Evolutionary conservation across 2,888 invertebrate species (phyloP).

Genomic region (Argynnis bischoffii): DNA sequence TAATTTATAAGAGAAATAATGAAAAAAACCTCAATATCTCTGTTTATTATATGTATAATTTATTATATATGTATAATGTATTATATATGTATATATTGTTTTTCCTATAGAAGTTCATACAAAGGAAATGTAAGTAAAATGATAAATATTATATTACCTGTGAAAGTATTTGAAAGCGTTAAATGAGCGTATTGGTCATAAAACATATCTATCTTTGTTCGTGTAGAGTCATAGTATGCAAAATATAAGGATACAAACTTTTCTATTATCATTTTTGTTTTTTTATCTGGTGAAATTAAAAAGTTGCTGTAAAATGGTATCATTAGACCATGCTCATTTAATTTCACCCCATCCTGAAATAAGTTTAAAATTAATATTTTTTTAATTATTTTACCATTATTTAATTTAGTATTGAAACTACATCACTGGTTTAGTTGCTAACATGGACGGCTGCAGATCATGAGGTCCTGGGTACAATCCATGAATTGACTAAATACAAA

Average conservation of each 20-base stretch:
- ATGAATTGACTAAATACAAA: too few relatives aligned
- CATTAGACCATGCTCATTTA: constrained; percentile 58
- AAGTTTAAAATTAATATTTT: neutral
- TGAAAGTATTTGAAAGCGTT: constrained; percentile 48
- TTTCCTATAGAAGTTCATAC: too few relatives aligned
- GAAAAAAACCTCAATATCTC: too few relatives aligned
- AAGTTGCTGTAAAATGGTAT: constrained; percentile 63
- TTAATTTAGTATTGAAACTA: too few relatives aligned
- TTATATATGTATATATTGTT: too few relatives aligned
- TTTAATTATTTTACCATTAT: too few relatives aligned
- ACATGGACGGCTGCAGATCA: neutral
- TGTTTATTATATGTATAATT: too few relatives aligned
- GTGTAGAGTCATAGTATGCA: constrained; percentile 55
- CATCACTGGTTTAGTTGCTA: too few relatives aligned
- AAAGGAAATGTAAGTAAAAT: neutral
- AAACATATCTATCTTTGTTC: constrained; percentile 51
- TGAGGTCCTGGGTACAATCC: too few relatives aligned
- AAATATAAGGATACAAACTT: constrained; percentile 68
- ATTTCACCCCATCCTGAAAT: constrained; percentile 65
- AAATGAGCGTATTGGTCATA: constrained; percentile 52
- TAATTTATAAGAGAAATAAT: too few relatives aligned
- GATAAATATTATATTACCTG: constrained; percentile 43
- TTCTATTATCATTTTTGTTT: constrained; percentile 61
- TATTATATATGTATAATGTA: too few relatives aligned
- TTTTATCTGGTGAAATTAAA: constrained; percentile 50